A percentile compares a stretch with the other conserved stretches of the same genome.
Evolutionary conservation across 2,113 vertebrate species (phyloP).

Genomic region (Caranx ignobilis): DNA sequence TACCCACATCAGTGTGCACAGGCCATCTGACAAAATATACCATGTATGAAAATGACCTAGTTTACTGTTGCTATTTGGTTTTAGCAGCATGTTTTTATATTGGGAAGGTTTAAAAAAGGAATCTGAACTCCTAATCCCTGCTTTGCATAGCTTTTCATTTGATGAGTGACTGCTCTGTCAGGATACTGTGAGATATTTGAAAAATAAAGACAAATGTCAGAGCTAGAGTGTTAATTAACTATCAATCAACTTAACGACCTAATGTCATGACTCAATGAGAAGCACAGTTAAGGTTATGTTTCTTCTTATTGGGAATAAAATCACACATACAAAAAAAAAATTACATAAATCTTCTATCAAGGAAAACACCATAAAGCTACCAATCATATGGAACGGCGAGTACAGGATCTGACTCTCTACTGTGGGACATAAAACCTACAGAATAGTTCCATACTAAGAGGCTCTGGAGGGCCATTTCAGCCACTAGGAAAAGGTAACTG

Average conservation of each 20-base stretch:
- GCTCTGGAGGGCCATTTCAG: conserved; percentile 72
- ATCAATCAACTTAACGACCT: conserved; percentile 36
- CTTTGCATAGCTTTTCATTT: conserved; percentile 14
- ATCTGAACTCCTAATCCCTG: not conserved
- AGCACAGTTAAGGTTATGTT: conserved; percentile 37
- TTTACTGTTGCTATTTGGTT: conserved; percentile 31
- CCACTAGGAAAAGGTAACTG: conserved; percentile 69
- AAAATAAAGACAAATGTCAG: conserved; percentile 21
- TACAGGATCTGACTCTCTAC: conserved; percentile 56
- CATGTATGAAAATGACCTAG: conserved; percentile 4
- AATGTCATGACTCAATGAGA: conserved; percentile 46
- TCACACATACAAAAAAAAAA: conserved; percentile 23
- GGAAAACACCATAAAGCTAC: conserved; percentile 61
- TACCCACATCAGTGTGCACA: conserved; percentile 58
- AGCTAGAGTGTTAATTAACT: conserved; percentile 25
- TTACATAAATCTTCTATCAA: conserved; percentile 15
- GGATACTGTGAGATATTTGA: not conserved
- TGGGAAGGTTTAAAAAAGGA: not conserved
- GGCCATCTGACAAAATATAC: conserved; percentile 59
- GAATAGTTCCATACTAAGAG: conserved; percentile 54
- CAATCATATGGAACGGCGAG: conserved; percentile 51
- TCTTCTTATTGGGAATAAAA: conserved; percentile 48
- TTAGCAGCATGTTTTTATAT: not conserved
- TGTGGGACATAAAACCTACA: conserved; percentile 71
- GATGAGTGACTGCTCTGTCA: not conserved